phyloP scores from a whole-genome alignment of 2,797 vertebrate species.

The Rallus crepitans region DNA sequence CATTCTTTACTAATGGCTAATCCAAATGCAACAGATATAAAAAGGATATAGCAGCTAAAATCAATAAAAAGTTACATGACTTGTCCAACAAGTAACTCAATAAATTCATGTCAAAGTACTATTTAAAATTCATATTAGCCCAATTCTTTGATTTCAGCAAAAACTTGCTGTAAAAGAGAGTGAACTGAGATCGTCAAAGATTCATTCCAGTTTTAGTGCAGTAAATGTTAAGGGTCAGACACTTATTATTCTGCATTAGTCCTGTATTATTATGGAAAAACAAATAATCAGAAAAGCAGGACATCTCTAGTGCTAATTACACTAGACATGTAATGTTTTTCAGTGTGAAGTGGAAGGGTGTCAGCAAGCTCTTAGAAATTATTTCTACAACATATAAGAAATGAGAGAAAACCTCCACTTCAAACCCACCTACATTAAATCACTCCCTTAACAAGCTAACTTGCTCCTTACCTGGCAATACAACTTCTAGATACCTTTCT shows the following conservation, averaged over 20 bases:
- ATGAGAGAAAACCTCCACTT: not conserved
- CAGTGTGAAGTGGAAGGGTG: not conserved
- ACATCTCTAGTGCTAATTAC: not conserved
- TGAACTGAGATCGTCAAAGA: not conserved
- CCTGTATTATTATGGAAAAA: not conserved
- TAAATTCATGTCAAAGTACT: not conserved
- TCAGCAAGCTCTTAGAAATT: not conserved
- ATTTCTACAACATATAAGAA: not conserved
- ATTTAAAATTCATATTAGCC: not conserved
- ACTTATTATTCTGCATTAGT: too few species aligned
- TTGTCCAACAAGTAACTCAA: not conserved
- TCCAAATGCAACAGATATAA: not conserved
- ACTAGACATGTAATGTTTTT: not conserved
- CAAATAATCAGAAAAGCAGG: not conserved
- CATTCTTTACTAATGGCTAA: not conserved
- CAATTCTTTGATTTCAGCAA: not conserved
- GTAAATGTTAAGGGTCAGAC: not conserved
- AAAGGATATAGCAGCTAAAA: not conserved
- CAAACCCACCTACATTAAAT: not conserved
- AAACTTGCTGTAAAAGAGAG: not conserved
- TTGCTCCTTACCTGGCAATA: not conserved
- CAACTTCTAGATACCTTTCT: not conserved
- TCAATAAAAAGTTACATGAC: not conserved
- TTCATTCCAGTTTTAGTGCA: not conserved
- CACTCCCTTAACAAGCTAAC: not conserved